A percentile compares a stretch with the other conserved stretches of the same genome.
These are phyloP conservation scores for Clarias macrocephalus DNA, from an alignment of 2,113 vertebrate species.

Conservation along the genomic window DNA sequence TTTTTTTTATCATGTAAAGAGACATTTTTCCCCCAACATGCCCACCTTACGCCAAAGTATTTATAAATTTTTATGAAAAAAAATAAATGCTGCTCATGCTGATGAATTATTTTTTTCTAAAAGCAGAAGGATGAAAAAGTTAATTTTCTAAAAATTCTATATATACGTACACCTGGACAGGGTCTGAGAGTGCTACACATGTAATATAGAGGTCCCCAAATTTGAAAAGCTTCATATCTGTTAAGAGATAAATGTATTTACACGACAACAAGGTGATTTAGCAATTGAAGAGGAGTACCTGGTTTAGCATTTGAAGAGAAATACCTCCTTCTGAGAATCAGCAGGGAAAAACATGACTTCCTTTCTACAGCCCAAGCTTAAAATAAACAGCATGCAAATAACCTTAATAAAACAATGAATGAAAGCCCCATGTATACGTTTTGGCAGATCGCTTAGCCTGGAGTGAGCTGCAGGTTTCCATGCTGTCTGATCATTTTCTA, in stretches of 20 bases:
- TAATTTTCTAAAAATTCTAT: background rate
- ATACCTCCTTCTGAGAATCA: constrained; percentile 60
- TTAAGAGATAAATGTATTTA: constrained; percentile 61
- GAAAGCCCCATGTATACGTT: constrained; percentile 82
- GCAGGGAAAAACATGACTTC: constrained; percentile 70
- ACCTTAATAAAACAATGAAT: constrained; percentile 82
- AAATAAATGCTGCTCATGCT: background rate
- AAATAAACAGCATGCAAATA: constrained; percentile 82
- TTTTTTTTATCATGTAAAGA: too few species aligned
- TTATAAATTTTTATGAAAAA: background rate
- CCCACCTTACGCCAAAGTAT: too few species aligned
- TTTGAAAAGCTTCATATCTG: background rate
- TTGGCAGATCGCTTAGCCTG: constrained; percentile 79
- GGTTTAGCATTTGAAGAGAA: constrained; percentile 28
- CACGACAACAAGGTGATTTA: constrained; percentile 47
- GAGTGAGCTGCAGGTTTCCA: constrained; percentile 72
- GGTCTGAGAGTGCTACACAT: background rate
- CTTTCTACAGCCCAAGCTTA: constrained; percentile 68
- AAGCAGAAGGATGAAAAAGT: background rate
- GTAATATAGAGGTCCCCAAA: background rate
- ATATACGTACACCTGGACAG: background rate
- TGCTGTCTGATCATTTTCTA: constrained; percentile 77
- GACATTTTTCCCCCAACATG: too few species aligned
- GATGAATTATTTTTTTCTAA: background rate
- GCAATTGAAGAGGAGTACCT: constrained; percentile 35